A percentile compares a stretch with the other conserved stretches of the same genome.
phyloP scores from a whole-genome alignment of 2,888 invertebrate species.

The Ectemnius cavifrons region DNA sequence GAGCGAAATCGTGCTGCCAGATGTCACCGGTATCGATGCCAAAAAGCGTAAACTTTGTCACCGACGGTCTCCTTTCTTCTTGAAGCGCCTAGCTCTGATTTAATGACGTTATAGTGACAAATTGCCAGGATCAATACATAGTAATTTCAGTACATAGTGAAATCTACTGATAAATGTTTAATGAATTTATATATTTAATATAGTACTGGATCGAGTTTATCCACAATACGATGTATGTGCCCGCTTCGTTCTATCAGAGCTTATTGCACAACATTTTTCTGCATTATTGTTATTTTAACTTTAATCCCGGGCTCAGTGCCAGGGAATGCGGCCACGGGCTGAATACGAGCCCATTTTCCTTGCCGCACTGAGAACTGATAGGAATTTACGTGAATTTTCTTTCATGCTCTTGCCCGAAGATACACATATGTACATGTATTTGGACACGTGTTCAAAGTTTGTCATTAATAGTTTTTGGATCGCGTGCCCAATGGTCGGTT shows the following conservation, averaged over 20 bases:
- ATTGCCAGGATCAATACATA: slow-evolving; percentile 22
- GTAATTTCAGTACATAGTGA: background rate
- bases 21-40: slow-evolving; percentile 31
- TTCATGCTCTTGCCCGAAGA: no score
- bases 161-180: no score
- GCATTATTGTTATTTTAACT: slow-evolving; percentile 7
- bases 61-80: background rate
- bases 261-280: background rate
- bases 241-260: background rate
- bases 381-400: no score
- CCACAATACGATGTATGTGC: background rate
- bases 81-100: slow-evolving; percentile 21
- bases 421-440: no score
- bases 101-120: slow-evolving; percentile 32
- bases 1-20: slow-evolving; percentile 50
- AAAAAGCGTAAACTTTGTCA: slow-evolving; percentile 47
- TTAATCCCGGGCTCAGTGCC: background rate
- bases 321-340: background rate
- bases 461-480: no score
- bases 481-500: no score
- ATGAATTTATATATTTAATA: no score
- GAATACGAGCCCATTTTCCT: no score
- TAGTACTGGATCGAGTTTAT: background rate
- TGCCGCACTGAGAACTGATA: no score
- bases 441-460: no score